Evolutionary conservation across 2,888 invertebrate genomes (phyloP).

Genomic region (Catocala nupta): DNA sequence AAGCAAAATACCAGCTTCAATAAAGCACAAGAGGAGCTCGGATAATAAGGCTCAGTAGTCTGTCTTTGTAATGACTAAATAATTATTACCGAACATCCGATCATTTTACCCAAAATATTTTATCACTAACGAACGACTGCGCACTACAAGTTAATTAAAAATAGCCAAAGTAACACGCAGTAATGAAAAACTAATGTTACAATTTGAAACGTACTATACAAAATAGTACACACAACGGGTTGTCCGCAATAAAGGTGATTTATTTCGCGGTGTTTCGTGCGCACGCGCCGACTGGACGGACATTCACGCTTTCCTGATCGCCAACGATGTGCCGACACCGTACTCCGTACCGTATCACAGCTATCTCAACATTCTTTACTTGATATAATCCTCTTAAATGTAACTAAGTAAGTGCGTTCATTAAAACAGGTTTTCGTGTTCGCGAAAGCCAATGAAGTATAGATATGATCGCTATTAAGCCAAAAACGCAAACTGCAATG

Average conservation of each 20-base stretch:
- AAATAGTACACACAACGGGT: conserved; percentile 41
- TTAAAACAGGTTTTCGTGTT: conserved; percentile 2
- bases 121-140: too few relatives aligned
- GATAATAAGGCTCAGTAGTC: too few relatives aligned
- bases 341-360: conserved; percentile 12
- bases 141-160: too few relatives aligned
- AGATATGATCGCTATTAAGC: background rate
- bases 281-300: conserved; percentile 36
- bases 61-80: too few relatives aligned
- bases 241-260: conserved; percentile 38
- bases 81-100: too few relatives aligned
- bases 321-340: conserved; percentile 40
- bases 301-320: conserved; percentile 78
- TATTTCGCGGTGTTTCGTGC: conserved; percentile 48
- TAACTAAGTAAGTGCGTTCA: background rate
- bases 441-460: conserved; percentile 11
- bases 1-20: too few relatives aligned
- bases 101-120: too few relatives aligned
- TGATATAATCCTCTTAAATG: background rate
- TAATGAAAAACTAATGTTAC: background rate
- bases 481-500: background rate
- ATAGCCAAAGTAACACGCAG: too few relatives aligned
- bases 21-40: too few relatives aligned
- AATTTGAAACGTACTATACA: conserved; percentile 5
- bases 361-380: conserved; percentile 18